Conservation (phyloP, 2,888 invertebrate genomes). For the Lamellibrachia columna region DNA sequence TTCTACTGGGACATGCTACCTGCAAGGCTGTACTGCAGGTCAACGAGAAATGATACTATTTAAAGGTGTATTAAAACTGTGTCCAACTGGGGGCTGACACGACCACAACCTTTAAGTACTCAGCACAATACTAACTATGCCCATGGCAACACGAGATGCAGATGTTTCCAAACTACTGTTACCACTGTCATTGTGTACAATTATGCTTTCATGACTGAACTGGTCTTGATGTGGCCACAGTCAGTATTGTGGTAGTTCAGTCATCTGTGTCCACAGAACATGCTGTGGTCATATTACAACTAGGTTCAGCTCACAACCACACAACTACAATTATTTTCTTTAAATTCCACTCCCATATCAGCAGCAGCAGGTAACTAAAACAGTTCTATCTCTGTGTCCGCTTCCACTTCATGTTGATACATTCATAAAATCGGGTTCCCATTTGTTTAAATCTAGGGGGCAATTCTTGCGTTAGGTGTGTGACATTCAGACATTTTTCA, state of each 20-base stretch:
- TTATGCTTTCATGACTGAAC: neutral
- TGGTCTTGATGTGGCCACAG: neutral
- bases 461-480: no score
- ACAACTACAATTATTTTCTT: neutral
- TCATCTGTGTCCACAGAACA: neutral
- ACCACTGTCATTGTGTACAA: neutral
- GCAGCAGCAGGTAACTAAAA: neutral
- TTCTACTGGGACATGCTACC: neutral
- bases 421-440: neutral
- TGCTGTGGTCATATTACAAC: neutral
- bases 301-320: neutral
- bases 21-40: neutral
- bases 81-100: no score
- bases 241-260: neutral
- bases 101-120: neutral
- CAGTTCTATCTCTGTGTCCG: neutral
- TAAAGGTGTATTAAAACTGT: neutral
- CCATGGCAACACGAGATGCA: neutral
- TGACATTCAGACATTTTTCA: no score
- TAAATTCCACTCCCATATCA: neutral
- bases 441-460: neutral
- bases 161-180: neutral
- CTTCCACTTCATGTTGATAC: neutral
- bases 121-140: neutral
- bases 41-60: neutral